Base-by-base conservation (phyloP, 2,797 vertebrate genomes). In the Zenarchopterus dispar region DNA sequence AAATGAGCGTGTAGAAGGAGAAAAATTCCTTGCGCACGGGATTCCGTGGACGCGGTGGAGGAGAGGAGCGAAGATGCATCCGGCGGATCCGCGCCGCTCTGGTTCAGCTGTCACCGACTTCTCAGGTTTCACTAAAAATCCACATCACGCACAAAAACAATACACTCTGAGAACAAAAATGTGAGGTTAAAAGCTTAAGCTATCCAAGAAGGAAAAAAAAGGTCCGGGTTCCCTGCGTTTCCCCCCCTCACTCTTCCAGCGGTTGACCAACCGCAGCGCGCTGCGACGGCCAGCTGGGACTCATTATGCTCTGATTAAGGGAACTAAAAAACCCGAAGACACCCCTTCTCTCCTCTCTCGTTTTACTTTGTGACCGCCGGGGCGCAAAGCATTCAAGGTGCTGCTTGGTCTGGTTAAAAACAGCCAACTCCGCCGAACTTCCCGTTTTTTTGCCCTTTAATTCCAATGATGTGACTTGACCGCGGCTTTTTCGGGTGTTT, bases 391-490 rank as follows among this genome's bases (percentile, higher is more conserved):
- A 13, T 39, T 8, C 13, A 47, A 45, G 19, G 53, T 50, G 66
- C 66, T 0, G 70, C 55, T 67, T 3, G 50, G 36, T 66, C 0
- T 73, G 54, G 49, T 67, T n/a, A 62, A 63, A 31, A 71, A 49
- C 33, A n/a, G 72, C 71, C 80, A 85, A 84, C 82, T 85, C 80
- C 65, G 6, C 18, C 15, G 2, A 77, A 80, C 72, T 85, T 74
- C 57, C 21, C 26, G 57, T 0, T 16, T 39, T 8, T 2, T 15
- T 41, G 41, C 22, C 45, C 28, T 21, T 49, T 28, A 21, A 43
- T 46, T 56, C 63, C 1, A 36, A 0, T 6, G 0, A 1, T 1
- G 2, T 3, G 23, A 5, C 5, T 8, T 4, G 5, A 15, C 45
- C 4, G 53, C 42, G 13, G 8, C 36, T 28, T 45, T 52, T 18